Conservation (phyloP, 2,797 vertebrate species). For the Esox masquinongy region DNA sequence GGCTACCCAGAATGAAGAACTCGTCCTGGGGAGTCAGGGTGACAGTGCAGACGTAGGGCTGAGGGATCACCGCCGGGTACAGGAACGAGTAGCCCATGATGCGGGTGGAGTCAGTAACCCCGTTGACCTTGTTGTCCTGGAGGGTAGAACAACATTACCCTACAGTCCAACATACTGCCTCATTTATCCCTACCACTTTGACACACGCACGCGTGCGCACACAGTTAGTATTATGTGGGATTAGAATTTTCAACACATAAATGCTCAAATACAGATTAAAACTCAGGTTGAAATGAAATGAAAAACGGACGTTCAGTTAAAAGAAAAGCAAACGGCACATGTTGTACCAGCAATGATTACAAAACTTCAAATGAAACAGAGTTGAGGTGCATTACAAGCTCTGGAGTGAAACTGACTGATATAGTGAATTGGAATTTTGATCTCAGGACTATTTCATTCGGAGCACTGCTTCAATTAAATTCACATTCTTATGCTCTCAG, state of each 20-base stretch:
- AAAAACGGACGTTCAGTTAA: not conserved
- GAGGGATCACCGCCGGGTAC: conserved; percentile 92
- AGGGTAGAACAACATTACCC: conserved; percentile 75
- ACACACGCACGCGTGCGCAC: not conserved
- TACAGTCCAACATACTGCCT: not conserved
- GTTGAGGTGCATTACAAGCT: not conserved
- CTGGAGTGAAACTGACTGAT: not conserved
- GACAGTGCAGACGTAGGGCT: conserved; percentile 90
- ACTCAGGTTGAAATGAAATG: not conserved
- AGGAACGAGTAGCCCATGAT: conserved; percentile 98
- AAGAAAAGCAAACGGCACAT: not conserved
- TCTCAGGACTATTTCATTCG: not conserved
- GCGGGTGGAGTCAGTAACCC: conserved; percentile 94
- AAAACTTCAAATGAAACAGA: not conserved
- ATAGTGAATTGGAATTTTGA: not conserved
- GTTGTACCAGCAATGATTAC: not conserved
- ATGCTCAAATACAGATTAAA: not conserved
- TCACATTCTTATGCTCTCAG: not conserved
- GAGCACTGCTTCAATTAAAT: not conserved
- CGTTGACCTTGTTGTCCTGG: conserved; percentile 98
- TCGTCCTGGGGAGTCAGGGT: conserved; percentile 92
- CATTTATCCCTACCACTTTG: not conserved
- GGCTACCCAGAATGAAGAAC: conserved; percentile 96
- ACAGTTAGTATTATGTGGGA: not conserved
- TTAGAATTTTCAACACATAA: not conserved